Base-by-base conservation (phyloP, 2,888 invertebrate species). In the Nomada ruficornis region DNA sequence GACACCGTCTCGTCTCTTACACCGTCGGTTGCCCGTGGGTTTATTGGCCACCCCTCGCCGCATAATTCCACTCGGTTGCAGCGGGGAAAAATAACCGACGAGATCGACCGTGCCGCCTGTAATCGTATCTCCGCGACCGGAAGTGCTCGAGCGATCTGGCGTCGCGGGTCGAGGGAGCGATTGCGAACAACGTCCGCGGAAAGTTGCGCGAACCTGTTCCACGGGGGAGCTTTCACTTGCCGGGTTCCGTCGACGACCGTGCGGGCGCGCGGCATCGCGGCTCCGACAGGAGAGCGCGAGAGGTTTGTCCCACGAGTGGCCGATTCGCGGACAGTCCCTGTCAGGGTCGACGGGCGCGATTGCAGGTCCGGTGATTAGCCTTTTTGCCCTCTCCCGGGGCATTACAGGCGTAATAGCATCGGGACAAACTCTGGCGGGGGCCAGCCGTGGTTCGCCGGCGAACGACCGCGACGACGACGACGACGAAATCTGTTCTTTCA, bases 351-450 rank as follows among this genome's bases (percentile, higher is more conserved):
- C 44, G 52, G 59, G 54, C 54, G 70, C 65, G 68, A 55, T 72
- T 54, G 57, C 65, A 3, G 69, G 54, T 55, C 52, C 80, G 29
- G 74, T 63, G 85, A 87, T 87, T 87, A 87, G 77, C 80, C 79
- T 87, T 87, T 87, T 88, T 88, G 83, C 87, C 20, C 65, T 72
- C 77, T 63, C 81, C 52, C 68, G 64, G 63, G 59, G 65, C 80
- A 83, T 86, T 86, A 87, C 79, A 85, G 82, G 75, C 84, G 85
- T 87, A 89, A 90, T 89, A 89, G 89, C 80, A 79, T 47, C 83
- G 79, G 78, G 87, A 90, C 87, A 89, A 88, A 86, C 85, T 82
- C 82, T 18, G 47, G 23, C 47, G 55, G 62, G 60, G 67, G 42
- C 65, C 65, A 52, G 52, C 50, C 59, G 75, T 13, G 23, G 63